Percentiles rank a stretch among this genome's conserved stretches.
phyloP scores from a whole-genome alignment of 2,113 vertebrate genomes.

The Petrocephalus microphthalmus region DNA sequence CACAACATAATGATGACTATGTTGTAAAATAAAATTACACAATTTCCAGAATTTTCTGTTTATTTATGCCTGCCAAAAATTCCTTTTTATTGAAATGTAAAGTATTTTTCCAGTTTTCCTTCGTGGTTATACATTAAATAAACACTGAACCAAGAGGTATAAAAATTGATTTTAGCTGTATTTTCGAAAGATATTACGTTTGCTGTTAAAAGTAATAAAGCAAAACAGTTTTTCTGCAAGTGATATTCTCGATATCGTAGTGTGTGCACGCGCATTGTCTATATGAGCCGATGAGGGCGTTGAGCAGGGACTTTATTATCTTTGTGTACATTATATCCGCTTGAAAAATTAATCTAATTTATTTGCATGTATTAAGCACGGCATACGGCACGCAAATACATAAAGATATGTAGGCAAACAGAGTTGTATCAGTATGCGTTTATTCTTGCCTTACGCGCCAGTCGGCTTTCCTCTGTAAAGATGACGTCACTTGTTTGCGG shows the following conservation, averaged over 20 bases:
- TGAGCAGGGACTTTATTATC: no score
- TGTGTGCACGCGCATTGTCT: no score
- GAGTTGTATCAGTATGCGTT: constrained; percentile 9
- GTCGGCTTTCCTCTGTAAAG: constrained; percentile 28
- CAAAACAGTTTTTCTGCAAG: no score
- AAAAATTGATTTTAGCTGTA: neutral
- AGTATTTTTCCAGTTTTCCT: neutral
- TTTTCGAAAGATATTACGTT: neutral
- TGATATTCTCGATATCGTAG: no score
- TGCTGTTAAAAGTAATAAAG: no score
- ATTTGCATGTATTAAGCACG: neutral
- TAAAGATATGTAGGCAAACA: neutral
- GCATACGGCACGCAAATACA: no score
- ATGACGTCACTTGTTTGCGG: constrained; percentile 33
- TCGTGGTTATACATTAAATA: neutral
- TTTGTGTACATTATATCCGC: neutral
- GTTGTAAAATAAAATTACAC: neutral
- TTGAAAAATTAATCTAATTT: neutral
- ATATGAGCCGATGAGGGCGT: no score
- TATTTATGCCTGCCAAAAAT: neutral
- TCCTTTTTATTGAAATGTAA: neutral
- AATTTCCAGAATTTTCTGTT: neutral
- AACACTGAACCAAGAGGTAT: neutral
- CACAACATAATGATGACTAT: neutral
- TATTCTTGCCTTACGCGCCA: neutral